These are phyloP conservation scores for Caenorhabditis inopinata DNA, from an alignment of 1,140 invertebrate species.

Conservation along the genomic window DNA sequence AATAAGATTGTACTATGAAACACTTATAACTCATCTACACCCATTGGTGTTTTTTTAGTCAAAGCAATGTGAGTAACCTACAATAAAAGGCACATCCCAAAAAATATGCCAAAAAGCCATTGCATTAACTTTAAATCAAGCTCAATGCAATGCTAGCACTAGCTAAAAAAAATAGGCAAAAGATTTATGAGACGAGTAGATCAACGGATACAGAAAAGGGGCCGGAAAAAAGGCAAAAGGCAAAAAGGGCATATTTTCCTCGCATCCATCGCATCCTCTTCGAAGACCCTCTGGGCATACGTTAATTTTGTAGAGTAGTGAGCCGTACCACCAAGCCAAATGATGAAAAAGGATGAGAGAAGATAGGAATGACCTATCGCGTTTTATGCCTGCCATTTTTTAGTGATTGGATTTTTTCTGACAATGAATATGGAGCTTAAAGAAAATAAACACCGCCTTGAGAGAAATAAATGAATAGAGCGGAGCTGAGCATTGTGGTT, in stretches of 20 bases:
- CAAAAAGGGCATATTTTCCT: constrained; percentile 25
- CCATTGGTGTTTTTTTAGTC: too few species aligned
- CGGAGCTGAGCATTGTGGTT: too few species aligned
- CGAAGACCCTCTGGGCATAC: constrained; percentile 31
- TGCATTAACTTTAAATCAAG: constrained; percentile 6
- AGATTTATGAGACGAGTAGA: constrained; percentile 25
- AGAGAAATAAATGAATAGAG: too few species aligned
- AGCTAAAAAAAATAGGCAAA: constrained; percentile 20
- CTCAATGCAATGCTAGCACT: neutral
- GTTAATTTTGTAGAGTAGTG: constrained; percentile 27
- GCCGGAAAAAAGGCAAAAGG: neutral
- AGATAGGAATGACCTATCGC: too few species aligned
- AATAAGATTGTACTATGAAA: too few species aligned
- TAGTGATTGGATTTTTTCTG: too few species aligned
- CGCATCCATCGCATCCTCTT: neutral
- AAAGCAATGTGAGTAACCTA: too few species aligned
- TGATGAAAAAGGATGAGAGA: neutral
- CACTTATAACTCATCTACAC: too few species aligned
- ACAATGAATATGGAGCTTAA: too few species aligned
- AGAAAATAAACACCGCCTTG: too few species aligned
- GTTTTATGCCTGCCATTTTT: too few species aligned
- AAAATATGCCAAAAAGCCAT: neutral
- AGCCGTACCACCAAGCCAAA: neutral
- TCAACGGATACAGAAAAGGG: constrained; percentile 11
- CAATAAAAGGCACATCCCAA: too few species aligned